Base-by-base conservation (phyloP, 2,113 vertebrate species). In the Crypturellus undulatus region DNA sequence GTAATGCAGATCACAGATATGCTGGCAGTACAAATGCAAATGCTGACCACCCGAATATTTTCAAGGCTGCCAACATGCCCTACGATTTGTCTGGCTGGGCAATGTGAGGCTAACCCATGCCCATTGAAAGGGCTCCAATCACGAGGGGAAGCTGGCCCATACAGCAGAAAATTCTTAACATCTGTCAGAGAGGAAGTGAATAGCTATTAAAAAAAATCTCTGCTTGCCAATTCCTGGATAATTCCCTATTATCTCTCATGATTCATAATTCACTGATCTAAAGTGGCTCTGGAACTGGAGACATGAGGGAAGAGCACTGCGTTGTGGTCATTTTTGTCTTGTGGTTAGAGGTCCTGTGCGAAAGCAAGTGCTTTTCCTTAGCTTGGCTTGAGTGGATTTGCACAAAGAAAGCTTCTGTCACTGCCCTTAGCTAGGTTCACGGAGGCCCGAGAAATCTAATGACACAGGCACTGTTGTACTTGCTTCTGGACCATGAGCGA, bases 111-210 rank as follows among this genome's bases (percentile, higher is more conserved):
- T 65, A 26, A 60, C 64, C 38, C 89, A 85, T 94, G 79, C 28
- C 90, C 78, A 34, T 92, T 86, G 93, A 85, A 96, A 97, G 95
- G 58, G 76, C 92, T 92, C 91, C 43, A 89, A 34, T 91, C 90
- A 97, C 70, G 88, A 84, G 32, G 30, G 51, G 62, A 96, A 96
- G 49, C 81, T 81, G 72, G 20, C 60, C 71, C 10, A 1, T 72
- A 40, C 9, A 64, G 75, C 72, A 83, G 80, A 93, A 92, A 97
- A 81, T 59, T 26, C 71, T 91, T 93, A 67, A 84, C 72, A 77
- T 73, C 62, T 95, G 71, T 88, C 79, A 91, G 72, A 95, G 67
- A 75, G 71, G 58, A 64, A 81, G 49, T 64, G 13, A 64, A 86
- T 32, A 92, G 60, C 40, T 95, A 87, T 88, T 71, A 59, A 89